These are phyloP conservation scores for Desmophyllum pertusum DNA, from an alignment of 92 coral and sea anemone species.

Conservation along the genomic window DNA sequence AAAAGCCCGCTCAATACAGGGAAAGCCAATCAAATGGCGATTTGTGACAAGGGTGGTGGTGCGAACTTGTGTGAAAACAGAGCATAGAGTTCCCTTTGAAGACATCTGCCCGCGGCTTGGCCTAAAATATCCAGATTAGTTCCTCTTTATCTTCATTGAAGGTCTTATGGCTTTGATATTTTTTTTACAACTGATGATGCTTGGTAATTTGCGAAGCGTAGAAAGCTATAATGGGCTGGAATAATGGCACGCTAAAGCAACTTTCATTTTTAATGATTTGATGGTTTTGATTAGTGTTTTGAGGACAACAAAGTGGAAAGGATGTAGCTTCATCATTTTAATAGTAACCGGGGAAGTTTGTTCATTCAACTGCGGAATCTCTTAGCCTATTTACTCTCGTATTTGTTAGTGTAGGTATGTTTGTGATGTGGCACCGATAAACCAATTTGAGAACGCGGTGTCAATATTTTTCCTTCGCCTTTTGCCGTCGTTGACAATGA, in stretches of 20 bases:
- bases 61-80: constrained; percentile 67
- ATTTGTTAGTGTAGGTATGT: constrained; percentile 76
- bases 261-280: constrained; percentile 77
- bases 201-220: constrained; percentile 40
- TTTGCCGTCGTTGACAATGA: constrained; percentile 54
- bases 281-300: constrained; percentile 84
- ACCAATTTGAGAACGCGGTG: constrained; percentile 51
- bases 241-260: constrained; percentile 65
- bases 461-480: constrained; percentile 63
- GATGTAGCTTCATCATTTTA: constrained; percentile 83
- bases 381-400: constrained; percentile 67
- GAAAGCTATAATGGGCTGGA: constrained; percentile 45
- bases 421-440: constrained; percentile 57
- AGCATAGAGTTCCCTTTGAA: constrained; percentile 57
- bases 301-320: constrained; percentile 85
- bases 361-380: constrained; percentile 60
- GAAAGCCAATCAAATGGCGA: constrained; percentile 92
- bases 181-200: constrained; percentile 49
- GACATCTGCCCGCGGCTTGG: constrained; percentile 76
- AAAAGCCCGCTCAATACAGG: constrained; percentile 87
- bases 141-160: constrained; percentile 62
- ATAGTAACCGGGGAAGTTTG: constrained; percentile 76
- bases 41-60: constrained; percentile 73
- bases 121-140: constrained; percentile 68
- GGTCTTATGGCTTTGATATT: constrained; percentile 52